A percentile compares a stretch with the other conserved stretches of the same genome.
Evolutionary conservation across 2,888 invertebrate genomes (phyloP).

Genomic region (Lochmaea capreae): DNA sequence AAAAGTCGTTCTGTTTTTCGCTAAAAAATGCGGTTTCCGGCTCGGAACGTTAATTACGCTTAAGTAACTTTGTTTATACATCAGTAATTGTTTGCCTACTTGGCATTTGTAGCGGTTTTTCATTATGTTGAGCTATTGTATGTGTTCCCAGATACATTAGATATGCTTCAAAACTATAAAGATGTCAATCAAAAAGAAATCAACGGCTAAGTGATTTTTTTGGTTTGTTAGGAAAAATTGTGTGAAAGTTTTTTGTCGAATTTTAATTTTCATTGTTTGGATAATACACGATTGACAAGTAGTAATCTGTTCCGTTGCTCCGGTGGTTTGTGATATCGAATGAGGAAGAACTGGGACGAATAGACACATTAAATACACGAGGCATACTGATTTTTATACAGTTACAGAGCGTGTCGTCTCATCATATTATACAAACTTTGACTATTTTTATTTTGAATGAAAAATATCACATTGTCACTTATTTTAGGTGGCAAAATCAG

Average conservation of each 20-base stretch:
- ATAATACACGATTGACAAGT: not conserved
- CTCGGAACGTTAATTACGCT: conserved; percentile 31
- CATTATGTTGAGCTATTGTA: conserved; percentile 21
- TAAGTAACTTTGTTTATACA: conserved; percentile 32
- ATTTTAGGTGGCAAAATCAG: too few species aligned
- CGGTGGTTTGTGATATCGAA: too few species aligned
- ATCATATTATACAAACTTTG: too few species aligned
- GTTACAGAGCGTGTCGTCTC: too few species aligned
- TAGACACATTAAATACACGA: too few species aligned
- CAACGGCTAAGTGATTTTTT: conserved; percentile 21
- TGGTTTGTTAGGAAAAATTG: conserved; percentile 8
- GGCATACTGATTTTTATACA: too few species aligned
- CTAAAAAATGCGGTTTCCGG: conserved; percentile 38
- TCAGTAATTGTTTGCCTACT: conserved; percentile 31
- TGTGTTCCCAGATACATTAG: conserved; percentile 34
- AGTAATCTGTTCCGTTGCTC: not conserved
- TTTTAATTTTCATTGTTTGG: not conserved
- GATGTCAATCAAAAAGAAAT: conserved; percentile 34
- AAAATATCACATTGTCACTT: too few species aligned
- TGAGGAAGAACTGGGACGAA: too few species aligned
- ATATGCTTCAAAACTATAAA: conserved; percentile 26
- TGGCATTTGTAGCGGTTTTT: conserved; percentile 28
- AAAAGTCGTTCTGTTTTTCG: conserved; percentile 26
- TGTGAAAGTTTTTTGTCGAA: conserved; percentile 6
- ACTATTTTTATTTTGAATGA: too few species aligned